phyloP scores from a whole-genome alignment of 2,113 vertebrate species.

The Pungitius pungitius region DNA sequence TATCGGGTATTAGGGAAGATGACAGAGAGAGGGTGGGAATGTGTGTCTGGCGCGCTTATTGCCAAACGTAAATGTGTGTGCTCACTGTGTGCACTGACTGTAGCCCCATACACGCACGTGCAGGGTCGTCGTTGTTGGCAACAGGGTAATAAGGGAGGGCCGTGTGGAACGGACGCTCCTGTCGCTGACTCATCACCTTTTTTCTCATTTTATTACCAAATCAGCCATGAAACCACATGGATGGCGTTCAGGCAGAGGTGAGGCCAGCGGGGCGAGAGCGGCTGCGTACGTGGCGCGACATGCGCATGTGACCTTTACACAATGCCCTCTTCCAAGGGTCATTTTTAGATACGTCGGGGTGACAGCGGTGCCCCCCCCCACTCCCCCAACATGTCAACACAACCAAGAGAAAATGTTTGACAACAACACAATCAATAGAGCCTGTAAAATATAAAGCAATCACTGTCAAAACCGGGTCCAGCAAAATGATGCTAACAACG shows the following conservation, averaged over 20 bases:
- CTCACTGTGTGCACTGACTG: conserved; percentile 9
- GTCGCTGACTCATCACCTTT: conserved; percentile 77
- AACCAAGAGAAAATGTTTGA: conserved; percentile 61
- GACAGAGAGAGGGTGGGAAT: conserved; percentile 20
- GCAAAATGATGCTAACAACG: conserved; percentile 38
- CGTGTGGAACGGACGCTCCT: conserved; percentile 69
- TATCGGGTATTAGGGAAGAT: conserved; percentile 34
- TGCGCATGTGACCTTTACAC: conserved; percentile 69
- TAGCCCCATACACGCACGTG: no score
- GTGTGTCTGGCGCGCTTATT: conserved; percentile 7
- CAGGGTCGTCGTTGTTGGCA: conserved; percentile 22
- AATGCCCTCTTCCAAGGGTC: conserved; percentile 67
- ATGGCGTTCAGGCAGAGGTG: conserved; percentile 72
- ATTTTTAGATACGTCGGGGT: conserved; percentile 57
- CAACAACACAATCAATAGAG: conserved; percentile 72
- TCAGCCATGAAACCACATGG: conserved; percentile 81
- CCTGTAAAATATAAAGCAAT: conserved; percentile 63
- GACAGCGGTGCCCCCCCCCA: conserved; percentile 67
- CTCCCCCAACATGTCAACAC: conserved; percentile 39
- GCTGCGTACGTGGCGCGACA: conserved; percentile 64
- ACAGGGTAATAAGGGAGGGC: conserved; percentile 66
- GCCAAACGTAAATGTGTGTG: not conserved
- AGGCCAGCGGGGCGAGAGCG: conserved; percentile 60
- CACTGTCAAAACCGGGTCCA: conserved; percentile 52
- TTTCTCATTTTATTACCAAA: conserved; percentile 83